Conservation (phyloP, 1,140 invertebrate species). For the Drosophila kikkawai region DNA sequence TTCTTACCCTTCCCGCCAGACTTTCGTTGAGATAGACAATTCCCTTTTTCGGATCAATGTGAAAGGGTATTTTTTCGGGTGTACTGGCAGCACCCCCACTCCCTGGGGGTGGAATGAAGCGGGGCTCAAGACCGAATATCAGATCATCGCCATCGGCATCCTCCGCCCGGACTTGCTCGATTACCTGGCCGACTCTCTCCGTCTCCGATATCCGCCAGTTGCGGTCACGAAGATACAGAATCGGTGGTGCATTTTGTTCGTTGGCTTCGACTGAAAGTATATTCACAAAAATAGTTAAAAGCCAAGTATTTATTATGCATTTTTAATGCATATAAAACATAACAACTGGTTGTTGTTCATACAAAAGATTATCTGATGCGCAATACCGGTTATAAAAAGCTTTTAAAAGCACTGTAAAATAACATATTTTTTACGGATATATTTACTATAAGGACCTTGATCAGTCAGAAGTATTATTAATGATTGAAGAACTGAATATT, state of each 20-base stretch:
- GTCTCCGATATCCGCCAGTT: slow-evolving; percentile 89
- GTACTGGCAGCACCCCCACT: slow-evolving; percentile 52
- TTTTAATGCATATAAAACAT: not conserved
- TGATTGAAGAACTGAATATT: no score
- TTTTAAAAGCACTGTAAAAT: not conserved
- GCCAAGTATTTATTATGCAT: not conserved
- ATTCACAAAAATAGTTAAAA: slow-evolving; percentile 19
- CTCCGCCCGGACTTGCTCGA: slow-evolving; percentile 87
- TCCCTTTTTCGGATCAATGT: slow-evolving; percentile 89
- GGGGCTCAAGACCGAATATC: slow-evolving; percentile 88
- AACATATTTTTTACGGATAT: not conserved
- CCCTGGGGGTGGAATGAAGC: slow-evolving; percentile 49
- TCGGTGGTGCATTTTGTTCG: slow-evolving; percentile 85
- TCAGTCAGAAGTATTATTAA: not conserved
- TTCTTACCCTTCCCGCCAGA: slow-evolving; percentile 88
- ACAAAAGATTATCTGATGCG: not conserved
- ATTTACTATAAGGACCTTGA: not conserved
- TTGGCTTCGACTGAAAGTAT: slow-evolving; percentile 54
- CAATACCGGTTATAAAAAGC: slow-evolving; percentile 7
- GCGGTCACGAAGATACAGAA: slow-evolving; percentile 86
- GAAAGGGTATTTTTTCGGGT: slow-evolving; percentile 86
- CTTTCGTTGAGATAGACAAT: slow-evolving; percentile 90
- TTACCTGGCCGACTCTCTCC: slow-evolving; percentile 88
- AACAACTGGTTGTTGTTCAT: slow-evolving; percentile 16
- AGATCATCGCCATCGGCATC: slow-evolving; percentile 88